Evolutionary conservation across 2,797 vertebrate genomes (phyloP).

Genomic region (Siniperca obscura): DNA sequence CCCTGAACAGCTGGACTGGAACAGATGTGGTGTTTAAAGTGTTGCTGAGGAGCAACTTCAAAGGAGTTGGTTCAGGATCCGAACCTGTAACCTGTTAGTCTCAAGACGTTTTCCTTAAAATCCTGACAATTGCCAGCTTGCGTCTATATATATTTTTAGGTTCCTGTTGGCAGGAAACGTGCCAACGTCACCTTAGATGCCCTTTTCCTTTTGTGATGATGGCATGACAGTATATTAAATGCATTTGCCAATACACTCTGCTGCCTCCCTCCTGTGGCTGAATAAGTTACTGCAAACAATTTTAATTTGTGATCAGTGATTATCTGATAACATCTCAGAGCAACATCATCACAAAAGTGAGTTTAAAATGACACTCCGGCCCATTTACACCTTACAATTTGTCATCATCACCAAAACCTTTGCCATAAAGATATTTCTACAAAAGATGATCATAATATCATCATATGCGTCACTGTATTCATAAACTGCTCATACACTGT

Average conservation of each 20-base stretch:
- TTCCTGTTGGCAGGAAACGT: background rate
- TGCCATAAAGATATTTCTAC: background rate
- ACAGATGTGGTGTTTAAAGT: conserved; percentile 32
- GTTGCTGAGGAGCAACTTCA: conserved; percentile 28
- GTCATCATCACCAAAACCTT: background rate
- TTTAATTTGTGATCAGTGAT: background rate
- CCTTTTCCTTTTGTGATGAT: background rate
- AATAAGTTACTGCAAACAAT: conserved; percentile 31
- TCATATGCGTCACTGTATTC: background rate
- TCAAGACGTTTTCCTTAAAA: background rate
- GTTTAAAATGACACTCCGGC: too few relatives aligned
- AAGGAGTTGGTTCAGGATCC: conserved; percentile 16
- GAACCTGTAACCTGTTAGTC: background rate
- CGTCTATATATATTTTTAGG: background rate
- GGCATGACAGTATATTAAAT: background rate
- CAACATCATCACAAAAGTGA: background rate
- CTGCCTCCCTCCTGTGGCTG: conserved; percentile 57
- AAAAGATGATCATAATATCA: background rate
- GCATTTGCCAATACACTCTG: background rate
- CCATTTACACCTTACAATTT: background rate
- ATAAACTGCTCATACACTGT: background rate
- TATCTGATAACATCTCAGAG: background rate
- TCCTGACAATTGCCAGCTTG: background rate
- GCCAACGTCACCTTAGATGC: conserved; percentile 22
- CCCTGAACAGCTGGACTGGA: conserved; percentile 31